Conservation (phyloP, 64 coral and sea anemone genomes). For the Pachyseris speciosa region DNA sequence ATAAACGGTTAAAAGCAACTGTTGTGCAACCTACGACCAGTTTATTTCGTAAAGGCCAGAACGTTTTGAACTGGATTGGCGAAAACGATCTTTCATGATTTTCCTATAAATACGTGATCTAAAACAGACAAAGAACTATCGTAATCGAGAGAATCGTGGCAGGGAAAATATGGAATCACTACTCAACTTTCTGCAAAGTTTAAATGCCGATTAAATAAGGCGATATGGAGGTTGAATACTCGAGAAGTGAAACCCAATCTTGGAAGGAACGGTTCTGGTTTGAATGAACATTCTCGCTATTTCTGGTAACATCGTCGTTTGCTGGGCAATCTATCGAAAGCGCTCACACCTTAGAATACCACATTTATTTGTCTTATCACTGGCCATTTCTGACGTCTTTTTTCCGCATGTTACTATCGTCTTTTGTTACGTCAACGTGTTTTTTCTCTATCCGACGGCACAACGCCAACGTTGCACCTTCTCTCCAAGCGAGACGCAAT, state of each 20-base stretch:
- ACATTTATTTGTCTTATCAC: slow-evolving; percentile 30
- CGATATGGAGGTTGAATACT: no score
- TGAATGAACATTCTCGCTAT: slow-evolving; percentile 22
- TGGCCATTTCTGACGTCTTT: slow-evolving; percentile 60
- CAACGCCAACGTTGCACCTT: neutral
- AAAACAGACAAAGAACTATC: no score
- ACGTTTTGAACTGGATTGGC: no score
- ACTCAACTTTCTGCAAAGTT: neutral
- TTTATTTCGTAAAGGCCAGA: no score
- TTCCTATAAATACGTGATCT: no score
- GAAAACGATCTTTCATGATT: no score
- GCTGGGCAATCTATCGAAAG: slow-evolving; percentile 34
- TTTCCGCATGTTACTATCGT: slow-evolving; percentile 18
- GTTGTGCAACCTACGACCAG: no score
- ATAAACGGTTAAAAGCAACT: no score
- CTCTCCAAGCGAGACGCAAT: neutral
- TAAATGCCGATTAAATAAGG: no score
- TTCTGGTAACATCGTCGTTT: slow-evolving; percentile 45
- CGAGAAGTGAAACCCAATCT: neutral
- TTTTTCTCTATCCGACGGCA: slow-evolving; percentile 14
- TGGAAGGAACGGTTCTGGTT: neutral
- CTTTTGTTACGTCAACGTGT: slow-evolving; percentile 47
- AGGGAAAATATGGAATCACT: no score
- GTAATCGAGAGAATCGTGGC: no score
- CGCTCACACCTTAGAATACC: neutral